Evolutionary conservation across 30 jellyfish, hydroid and myxozoan species (phyloP), one percentile per base, ranked within the genome.

Genomic region (Cassiopea xamachana): DNA sequence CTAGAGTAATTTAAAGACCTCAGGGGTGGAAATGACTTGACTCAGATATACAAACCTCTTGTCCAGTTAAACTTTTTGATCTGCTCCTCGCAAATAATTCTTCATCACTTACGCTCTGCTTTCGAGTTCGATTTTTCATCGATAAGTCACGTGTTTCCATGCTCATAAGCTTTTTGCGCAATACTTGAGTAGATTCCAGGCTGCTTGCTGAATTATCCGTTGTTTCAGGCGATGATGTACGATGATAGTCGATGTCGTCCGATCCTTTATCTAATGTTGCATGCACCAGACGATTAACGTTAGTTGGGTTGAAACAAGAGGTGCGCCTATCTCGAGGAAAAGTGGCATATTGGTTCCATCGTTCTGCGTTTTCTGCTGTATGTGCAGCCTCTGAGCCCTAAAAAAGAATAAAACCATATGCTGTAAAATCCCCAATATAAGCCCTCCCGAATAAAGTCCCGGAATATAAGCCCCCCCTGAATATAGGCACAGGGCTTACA

Each of bases 261-360:
- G 94, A 87, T 39, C 94, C 94, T 64, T 67, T 76, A 73, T 87
- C 94, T 1, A 87, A 82, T 50, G 94, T 73, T 2, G 94, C 94
- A 27, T 77, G 78, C 47, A 67, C 89, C 16, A 87, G 69, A n/a
- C 88, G 81, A 49, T 15, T 69, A 1, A 58, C 15, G 4, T 77
- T 67, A 60, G 92, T 19, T 15, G 72, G 58, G 48, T 69, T 43
- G 46, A 82, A 49, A 77, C 74, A 50, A 1, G 94, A 49, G 2
- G 94, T 87, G 77, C 89, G 89, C 9, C 94, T 69, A 70, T 87
- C 94, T 7, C 94, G 84, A 27, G 94, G 94, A 59, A 87, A 87
- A 2, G 94, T 87, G 39, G 94, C 94, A 51, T 75, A 87, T 55
- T 87, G 94, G 71, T 87, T 87, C 94, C 94, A 87, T 50, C 72